Evolutionary conservation across 2,888 invertebrate genomes (phyloP), one percentile per base, ranked within the genome.

Genomic region (Meandrusa payeni): DNA sequence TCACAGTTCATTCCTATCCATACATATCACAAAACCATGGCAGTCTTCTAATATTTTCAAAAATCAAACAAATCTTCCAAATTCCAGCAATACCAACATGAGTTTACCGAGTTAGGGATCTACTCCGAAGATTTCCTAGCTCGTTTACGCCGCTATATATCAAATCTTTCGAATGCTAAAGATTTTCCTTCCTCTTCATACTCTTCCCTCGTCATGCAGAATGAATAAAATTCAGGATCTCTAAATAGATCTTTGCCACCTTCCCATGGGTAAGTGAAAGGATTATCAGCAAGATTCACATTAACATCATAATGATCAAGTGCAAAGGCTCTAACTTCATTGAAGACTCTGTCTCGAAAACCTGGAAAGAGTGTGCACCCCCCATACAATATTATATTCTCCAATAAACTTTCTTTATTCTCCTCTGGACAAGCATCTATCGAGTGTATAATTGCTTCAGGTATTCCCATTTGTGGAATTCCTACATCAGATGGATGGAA

Each of bases 401-500:
- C 91, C 26, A 95, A 89, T 48, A 99, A 88, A 70, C 93, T 92
- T 5, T 95, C 92, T 57, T 92, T 93, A 33, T 94, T 82, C 57
- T 93, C 91, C 59, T 91, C 89, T 0, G 95, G 94, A 54, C 96
- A 95, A 0, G 89, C 76, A 37, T 91, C 89, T n/a, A 98, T 90
- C 0, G 93, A 90, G 63, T 95, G 90, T 41, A 94, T 91, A 3
- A 98, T 91, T 0, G 96, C 94, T 86, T 99, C 98, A 0, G 95
- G 91, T 47, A 99, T 93, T 0, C 99, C 99, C 92, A 97, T 96
- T 77, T 91, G 93, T 39, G 92, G 91, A 48, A 99, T 94, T 0
- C 97, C 98, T 22, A 99, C 94, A 71, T 99, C 98, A 1, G 96
- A 95, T 0, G 99, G 99, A 66, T 94, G 92, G 69, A 99, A 98